These are phyloP conservation scores for Drosophila insularis DNA, from an alignment of 1,140 invertebrate species.

Conservation along the genomic window DNA sequence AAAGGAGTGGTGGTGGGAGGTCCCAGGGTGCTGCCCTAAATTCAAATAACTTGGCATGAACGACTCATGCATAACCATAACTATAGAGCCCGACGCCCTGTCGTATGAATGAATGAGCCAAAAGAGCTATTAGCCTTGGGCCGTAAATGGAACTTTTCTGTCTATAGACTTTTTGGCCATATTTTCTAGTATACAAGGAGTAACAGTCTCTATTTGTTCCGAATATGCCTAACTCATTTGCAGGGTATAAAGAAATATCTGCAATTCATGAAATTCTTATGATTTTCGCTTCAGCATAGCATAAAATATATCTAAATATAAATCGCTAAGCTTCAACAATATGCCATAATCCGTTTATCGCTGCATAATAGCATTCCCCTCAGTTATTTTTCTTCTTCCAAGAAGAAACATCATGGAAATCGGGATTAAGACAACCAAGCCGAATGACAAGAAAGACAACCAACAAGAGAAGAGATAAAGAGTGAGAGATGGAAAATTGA, in stretches of 20 bases:
- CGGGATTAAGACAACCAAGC: neutral
- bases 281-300: neutral
- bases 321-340: conserved; percentile 3
- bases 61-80: conserved; percentile 2
- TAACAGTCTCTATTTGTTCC: too few relatives aligned
- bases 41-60: conserved; percentile 3
- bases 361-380: neutral
- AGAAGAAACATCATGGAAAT: neutral
- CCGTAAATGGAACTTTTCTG: neutral
- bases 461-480: neutral
- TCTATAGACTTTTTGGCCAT: neutral
- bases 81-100: too few relatives aligned
- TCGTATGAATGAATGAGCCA: neutral
- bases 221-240: neutral
- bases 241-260: neutral
- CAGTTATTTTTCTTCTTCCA: neutral
- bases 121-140: neutral
- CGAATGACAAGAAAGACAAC: neutral
- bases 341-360: conserved; percentile 8
- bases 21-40: neutral
- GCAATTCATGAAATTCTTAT: neutral
- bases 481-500: neutral
- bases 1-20: neutral
- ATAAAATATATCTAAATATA: conserved; percentile 4
- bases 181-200: too few relatives aligned